These are phyloP conservation scores for Lepus europaeus DNA, from an alignment of 2,113 vertebrate species.

Conservation along the genomic window DNA sequence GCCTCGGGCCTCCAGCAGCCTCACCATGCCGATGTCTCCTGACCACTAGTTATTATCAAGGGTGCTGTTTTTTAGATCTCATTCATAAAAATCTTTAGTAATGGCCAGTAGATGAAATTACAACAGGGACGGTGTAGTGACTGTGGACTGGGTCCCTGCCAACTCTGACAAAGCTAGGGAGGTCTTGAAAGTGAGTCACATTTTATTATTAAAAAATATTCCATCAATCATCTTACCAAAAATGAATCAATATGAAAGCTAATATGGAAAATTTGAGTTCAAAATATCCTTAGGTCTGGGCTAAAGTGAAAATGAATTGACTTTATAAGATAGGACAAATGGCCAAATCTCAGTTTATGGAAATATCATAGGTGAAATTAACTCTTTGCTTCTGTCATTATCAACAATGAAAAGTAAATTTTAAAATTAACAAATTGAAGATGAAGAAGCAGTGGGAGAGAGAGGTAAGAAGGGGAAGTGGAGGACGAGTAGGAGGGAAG, in stretches of 20 bases:
- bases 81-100: neutral
- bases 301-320: neutral
- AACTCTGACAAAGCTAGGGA: neutral
- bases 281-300: neutral
- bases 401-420: neutral
- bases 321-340: neutral
- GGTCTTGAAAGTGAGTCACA: neutral
- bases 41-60: neutral
- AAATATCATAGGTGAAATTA: neutral
- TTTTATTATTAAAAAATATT: constrained; percentile 47
- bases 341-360: neutral
- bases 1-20: neutral
- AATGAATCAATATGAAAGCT: neutral
- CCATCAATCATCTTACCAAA: neutral
- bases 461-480: neutral
- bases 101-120: neutral
- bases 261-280: constrained; percentile 10
- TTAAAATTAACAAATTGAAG: neutral
- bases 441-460: neutral
- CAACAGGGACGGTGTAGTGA: neutral
- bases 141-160: neutral
- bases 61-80: neutral
- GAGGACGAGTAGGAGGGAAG: neutral
- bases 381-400: constrained; percentile 24
- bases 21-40: constrained; percentile 22